Conservation (phyloP, 2,797 vertebrate species). For the Botia kubotai region DNA sequence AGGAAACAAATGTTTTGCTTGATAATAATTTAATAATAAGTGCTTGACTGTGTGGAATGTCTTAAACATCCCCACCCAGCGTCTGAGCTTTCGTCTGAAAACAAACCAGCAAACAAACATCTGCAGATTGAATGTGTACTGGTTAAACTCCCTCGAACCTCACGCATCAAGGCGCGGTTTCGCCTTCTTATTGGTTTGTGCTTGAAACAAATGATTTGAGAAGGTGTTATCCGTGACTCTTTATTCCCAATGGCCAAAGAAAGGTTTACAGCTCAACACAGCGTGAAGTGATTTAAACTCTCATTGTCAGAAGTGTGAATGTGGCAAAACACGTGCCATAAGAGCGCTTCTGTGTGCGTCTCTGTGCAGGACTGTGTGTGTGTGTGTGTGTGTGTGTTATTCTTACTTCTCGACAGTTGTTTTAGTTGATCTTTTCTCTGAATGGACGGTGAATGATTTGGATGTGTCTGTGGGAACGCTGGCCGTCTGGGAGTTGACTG, state of each 20-base stretch:
- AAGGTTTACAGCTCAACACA: conserved; percentile 22
- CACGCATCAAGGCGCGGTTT: neutral
- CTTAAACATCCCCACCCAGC: conserved; percentile 28
- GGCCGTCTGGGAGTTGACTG: conserved; percentile 50
- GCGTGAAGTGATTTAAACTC: neutral
- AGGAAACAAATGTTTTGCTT: conserved; percentile 44
- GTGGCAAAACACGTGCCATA: conserved; percentile 46
- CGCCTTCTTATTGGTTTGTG: neutral
- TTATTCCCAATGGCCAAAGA: conserved; percentile 39
- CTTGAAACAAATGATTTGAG: neutral
- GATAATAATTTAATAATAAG: conserved; percentile 60
- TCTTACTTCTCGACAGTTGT: neutral
- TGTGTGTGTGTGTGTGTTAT: neutral
- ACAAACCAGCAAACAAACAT: conserved; percentile 68
- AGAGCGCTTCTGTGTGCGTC: neutral
- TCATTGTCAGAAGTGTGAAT: conserved; percentile 25
- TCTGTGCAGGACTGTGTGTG: conserved; percentile 14
- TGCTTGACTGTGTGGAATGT: conserved; percentile 66
- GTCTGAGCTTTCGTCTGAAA: conserved; percentile 34
- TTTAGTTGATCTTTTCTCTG: conserved; percentile 31
- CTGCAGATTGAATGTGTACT: conserved; percentile 49
- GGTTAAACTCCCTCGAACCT: conserved; percentile 7
- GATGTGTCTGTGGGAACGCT: conserved; percentile 37
- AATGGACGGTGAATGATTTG: conserved; percentile 31
- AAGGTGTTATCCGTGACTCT: neutral